Base-by-base conservation (phyloP, 2,888 invertebrate genomes). In the Thereva nobilitata region DNA sequence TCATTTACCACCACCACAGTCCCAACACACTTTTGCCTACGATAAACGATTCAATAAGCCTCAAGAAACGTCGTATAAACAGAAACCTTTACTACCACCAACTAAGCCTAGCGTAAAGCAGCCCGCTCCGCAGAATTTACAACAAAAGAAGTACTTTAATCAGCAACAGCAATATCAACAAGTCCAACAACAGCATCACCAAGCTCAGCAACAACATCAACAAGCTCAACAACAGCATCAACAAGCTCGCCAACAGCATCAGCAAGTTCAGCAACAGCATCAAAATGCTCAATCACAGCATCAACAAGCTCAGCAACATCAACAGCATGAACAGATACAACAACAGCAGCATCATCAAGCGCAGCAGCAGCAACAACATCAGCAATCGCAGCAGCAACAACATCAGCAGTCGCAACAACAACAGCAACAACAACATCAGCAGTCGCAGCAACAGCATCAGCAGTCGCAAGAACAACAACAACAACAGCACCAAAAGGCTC, bases 71-170 rank as follows among this genome's bases (percentile, higher is more conserved):
- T 50, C 10, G 41, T 64, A 53, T n/a, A 63, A 40, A 34, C 50
- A 50, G 35, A 41, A 52, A 23, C 35, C 71, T 35, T 64, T 52
- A 56, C 67, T 64, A 53, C 67, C 67, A 8, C 70, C 68, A 35
- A 80, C 81, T 34, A 41, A 82, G 79, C 72, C 84, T 2, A 23
- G 23, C 23, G 23, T 23, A 23, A 23, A 23, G 23, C 23, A 23
- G 23, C 23, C 83, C 41, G 74, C 82, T 68, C 84, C 84, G 75
- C 85, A 84, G 67, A 78, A 84, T 68, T 84, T 85, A 5, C 85
- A 84, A 71, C 65, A 68, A 5, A 42, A 53, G 9, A 54, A 37
- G 9, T 37, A 53, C 35, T 44, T n/a, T 4, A 41, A 55, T 34
- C 53, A 67, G 3, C 70, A 45, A 38, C 68, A 54, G 68, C 69